Evolutionary conservation across 2,797 vertebrate genomes (phyloP).

Genomic region (Labroides dimidiatus): DNA sequence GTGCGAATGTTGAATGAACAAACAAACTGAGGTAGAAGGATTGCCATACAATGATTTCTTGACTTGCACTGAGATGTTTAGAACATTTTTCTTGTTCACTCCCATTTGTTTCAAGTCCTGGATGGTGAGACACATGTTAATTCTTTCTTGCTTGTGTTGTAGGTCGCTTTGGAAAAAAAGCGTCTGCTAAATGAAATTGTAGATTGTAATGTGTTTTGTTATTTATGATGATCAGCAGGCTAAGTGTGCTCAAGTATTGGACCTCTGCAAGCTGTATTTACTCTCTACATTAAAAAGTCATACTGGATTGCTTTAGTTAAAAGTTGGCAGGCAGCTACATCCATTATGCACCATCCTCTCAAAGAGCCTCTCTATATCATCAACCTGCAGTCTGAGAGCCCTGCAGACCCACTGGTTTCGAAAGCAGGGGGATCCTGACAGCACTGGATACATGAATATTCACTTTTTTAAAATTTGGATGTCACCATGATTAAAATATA

Average conservation of each 20-base stretch:
- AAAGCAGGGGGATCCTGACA: neutral
- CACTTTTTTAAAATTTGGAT: neutral
- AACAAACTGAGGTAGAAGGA: neutral
- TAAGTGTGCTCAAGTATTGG: slow-evolving; percentile 20
- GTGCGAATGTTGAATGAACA: neutral
- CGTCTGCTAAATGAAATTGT: no score
- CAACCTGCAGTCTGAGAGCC: neutral
- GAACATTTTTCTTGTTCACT: neutral
- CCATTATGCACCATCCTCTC: slow-evolving; percentile 35
- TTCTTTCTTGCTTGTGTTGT: no score
- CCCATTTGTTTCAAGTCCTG: no score
- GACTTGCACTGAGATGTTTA: neutral
- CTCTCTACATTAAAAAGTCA: slow-evolving; percentile 22
- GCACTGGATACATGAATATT: neutral
- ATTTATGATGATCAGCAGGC: neutral
- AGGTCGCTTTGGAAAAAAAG: no score
- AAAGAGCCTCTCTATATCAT: slow-evolving; percentile 8
- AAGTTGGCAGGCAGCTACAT: slow-evolving; percentile 43
- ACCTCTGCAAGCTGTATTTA: slow-evolving; percentile 26
- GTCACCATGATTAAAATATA: neutral
- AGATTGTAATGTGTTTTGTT: slow-evolving; percentile 5
- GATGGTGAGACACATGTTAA: neutral
- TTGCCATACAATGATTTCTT: neutral
- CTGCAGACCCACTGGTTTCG: neutral
- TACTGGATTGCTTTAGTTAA: slow-evolving; percentile 43